Percentiles rank a stretch among this genome's conserved stretches.
These are phyloP conservation scores for Drosophila ezoana DNA, from an alignment of 2,888 invertebrate genomes.

Conservation along the genomic window DNA sequence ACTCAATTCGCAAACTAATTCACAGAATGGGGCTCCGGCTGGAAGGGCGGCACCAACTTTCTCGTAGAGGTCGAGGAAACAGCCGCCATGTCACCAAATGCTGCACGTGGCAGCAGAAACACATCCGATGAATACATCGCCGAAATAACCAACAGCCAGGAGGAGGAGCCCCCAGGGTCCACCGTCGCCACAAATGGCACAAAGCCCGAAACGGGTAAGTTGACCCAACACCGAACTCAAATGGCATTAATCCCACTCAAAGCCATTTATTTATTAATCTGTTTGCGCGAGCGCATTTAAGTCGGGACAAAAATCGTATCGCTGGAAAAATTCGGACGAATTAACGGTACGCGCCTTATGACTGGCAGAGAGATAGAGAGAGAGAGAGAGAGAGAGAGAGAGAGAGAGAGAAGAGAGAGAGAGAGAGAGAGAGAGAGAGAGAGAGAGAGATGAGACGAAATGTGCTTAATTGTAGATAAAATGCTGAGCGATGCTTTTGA, in stretches of 20 bases:
- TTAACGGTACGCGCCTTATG: no score
- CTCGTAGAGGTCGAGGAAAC: conserved; percentile 84
- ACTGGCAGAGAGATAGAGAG: no score
- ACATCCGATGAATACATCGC: conserved; percentile 71
- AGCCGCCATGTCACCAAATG: conserved; percentile 64
- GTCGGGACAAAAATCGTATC: background rate
- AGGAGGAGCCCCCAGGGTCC: conserved; percentile 59
- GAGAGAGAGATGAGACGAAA: no score
- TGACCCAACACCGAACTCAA: background rate
- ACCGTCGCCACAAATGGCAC: conserved; percentile 67
- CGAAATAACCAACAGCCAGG: conserved; percentile 65
- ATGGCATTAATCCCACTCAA: background rate
- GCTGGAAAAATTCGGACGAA: no score
- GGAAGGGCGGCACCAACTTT: conserved; percentile 84
- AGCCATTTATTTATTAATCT: conserved; percentile 8
- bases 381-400: no score
- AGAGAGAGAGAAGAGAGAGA: no score
- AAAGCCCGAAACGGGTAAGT: conserved; percentile 62
- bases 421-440: no score
- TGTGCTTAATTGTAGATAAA: no score
- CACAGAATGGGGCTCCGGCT: conserved; percentile 85
- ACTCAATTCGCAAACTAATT: conserved; percentile 17
- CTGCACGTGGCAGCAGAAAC: conserved; percentile 44
- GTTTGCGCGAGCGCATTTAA: conserved; percentile 1
- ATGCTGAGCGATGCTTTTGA: no score